phyloP scores from a whole-genome alignment of 2,113 vertebrate genomes.

The Leucoraja erinaceus region DNA sequence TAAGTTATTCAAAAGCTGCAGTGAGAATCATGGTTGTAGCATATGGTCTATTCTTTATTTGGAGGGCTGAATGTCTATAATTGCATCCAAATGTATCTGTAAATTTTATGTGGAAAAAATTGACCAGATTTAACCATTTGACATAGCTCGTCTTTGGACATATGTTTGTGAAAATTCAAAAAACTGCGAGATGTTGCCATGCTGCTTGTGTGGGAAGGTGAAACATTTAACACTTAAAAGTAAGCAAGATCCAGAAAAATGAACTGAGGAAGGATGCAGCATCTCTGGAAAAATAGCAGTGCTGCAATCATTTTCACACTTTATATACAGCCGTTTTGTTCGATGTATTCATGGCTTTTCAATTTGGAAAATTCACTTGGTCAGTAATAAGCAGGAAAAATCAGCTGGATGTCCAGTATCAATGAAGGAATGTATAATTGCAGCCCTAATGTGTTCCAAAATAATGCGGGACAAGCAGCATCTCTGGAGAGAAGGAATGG shows the following conservation, averaged over 20 bases:
- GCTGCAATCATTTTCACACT: neutral
- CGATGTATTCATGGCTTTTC: conserved; percentile 20
- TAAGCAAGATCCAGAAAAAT: neutral
- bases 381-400: neutral
- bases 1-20: neutral
- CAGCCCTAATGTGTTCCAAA: neutral
- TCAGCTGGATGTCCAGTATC: conserved; percentile 10
- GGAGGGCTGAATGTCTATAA: neutral
- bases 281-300: conserved; percentile 33
- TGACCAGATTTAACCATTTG: neutral
- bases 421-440: neutral
- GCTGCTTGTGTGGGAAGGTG: conserved; percentile 35
- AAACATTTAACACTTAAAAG: conserved; percentile 22
- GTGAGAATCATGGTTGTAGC: neutral
- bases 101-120: neutral
- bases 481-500: no score
- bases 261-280: neutral
- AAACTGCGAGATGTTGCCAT: neutral
- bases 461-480: neutral
- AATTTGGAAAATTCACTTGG: conserved; percentile 7
- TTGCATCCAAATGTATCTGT: neutral
- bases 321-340: neutral
- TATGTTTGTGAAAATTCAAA: neutral
- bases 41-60: neutral
- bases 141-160: neutral